Percentiles rank a stretch among this genome's conserved stretches.
Conservation (phyloP, 2,888 invertebrate species). For the Dugesia japonica region DNA sequence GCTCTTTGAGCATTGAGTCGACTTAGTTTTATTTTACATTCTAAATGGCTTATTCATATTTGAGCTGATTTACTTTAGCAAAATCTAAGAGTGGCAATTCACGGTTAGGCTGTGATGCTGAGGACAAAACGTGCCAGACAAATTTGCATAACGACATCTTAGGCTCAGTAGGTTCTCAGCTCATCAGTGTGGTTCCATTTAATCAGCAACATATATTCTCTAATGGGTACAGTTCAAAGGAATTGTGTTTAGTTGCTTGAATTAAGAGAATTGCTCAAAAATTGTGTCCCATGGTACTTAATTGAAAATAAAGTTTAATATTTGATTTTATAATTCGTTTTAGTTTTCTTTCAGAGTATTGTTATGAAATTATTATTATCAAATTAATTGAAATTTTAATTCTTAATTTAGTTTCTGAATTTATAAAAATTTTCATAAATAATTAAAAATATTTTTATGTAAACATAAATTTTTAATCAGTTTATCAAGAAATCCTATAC, state of each 20-base stretch:
- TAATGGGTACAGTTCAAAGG: constrained; percentile 14
- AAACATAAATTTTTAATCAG: not conserved
- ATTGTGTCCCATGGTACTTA: constrained; percentile 20
- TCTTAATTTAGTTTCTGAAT: not conserved
- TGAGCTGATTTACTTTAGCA: constrained; percentile 14
- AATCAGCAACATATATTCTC: constrained; percentile 20
- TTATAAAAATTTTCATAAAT: not conserved
- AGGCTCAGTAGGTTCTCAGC: constrained; percentile 9
- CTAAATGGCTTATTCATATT: constrained; percentile 14
- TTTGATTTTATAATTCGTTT: constrained; percentile 5
- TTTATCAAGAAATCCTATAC: not conserved
- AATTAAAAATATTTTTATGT: not conserved
- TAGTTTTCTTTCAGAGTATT: constrained; percentile 4
- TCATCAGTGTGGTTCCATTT: constrained; percentile 8
- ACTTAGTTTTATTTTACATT: constrained; percentile 20
- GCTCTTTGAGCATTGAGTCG: constrained; percentile 20
- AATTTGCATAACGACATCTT: constrained; percentile 20
- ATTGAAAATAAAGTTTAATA: constrained; percentile 20
- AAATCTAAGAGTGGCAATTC: constrained; percentile 20
- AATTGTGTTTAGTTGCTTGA: constrained; percentile 16
- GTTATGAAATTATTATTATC: not conserved
- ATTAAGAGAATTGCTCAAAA: constrained; percentile 20
- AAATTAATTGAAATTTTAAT: constrained; percentile 3
- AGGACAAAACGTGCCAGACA: constrained; percentile 20
- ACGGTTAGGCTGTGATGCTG: constrained; percentile 20